Base-by-base conservation (phyloP, 2,888 invertebrate species). In the Acrobasis suavella region DNA sequence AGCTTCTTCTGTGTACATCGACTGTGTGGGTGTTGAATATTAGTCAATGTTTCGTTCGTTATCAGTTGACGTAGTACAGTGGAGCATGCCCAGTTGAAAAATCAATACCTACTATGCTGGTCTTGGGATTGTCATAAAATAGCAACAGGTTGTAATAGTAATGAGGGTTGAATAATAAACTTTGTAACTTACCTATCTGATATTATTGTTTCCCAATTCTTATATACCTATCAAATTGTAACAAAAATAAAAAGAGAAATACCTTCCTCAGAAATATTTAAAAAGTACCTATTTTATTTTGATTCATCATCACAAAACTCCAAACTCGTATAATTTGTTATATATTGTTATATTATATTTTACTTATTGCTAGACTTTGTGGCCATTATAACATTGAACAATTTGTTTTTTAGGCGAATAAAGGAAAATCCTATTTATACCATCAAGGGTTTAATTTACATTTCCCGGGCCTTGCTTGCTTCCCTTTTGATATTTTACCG, bases 31-130 rank as follows among this genome's bases (percentile, higher is more conserved):
- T 77, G 87, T 79, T 74, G 69, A 69, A 60, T 50, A 70, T 72
- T 70, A 46, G 60, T 60, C 51, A 51, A 67, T 67, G 73, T 64
- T 58, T 65, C 70, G 82, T 88, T 89, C 70, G 82, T 88, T 89
- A 90, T 90, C 80, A 72, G 69, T 70, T 70, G 78, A 83, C 82
- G 81, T 76, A 71, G 65, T 65, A 69, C 67, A 66, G 69, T 64
- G 70, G 91, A 81, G 89, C 90, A 90, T 91, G 91, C 91, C 79
- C 91, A 80, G 81, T 83, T 61, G 67, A 69, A 85, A 89, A 91
- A 91, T 91, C 91, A 88, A 91, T 91, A 91, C 73, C 91, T 91
- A 91, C 73, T 69, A 62, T 65, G 65, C 65, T 70, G 72, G 71
- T 69, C 67, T 75, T 76, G 69, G 70, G 65, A 63, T 66, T 69